Conservation (phyloP, 2,113 vertebrate genomes). For the Rhinopithecus roxellana region DNA sequence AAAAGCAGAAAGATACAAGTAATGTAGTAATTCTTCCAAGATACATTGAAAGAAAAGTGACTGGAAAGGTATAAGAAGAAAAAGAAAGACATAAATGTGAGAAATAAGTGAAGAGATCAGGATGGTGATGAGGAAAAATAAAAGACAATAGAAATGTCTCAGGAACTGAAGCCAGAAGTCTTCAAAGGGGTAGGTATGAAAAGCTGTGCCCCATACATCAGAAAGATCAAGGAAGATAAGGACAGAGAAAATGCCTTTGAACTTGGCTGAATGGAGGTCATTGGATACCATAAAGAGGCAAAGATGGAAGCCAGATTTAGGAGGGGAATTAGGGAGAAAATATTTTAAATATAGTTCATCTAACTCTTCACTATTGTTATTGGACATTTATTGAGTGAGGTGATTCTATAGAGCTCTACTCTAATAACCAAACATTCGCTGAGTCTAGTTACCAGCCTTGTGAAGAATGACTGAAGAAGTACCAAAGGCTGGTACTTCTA, state of each 20-base stretch:
- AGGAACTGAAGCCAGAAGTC: constrained; percentile 72
- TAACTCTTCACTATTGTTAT: constrained; percentile 74
- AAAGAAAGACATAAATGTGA: constrained; percentile 29
- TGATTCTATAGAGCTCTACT: constrained; percentile 29
- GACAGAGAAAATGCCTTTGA: constrained; percentile 79
- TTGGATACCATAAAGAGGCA: constrained; percentile 76
- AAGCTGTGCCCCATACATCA: constrained; percentile 76
- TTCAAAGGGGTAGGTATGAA: constrained; percentile 76
- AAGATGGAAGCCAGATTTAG: constrained; percentile 81
- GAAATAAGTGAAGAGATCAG: constrained; percentile 43
- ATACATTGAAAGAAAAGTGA: constrained; percentile 25
- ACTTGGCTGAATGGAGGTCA: constrained; percentile 79
- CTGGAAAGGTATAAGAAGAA: not conserved
- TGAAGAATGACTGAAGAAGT: not conserved
- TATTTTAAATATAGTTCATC: constrained; percentile 78
- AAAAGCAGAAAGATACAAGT: not conserved
- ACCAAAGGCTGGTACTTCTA: not conserved
- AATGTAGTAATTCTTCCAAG: not conserved
- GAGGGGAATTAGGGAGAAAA: constrained; percentile 64
- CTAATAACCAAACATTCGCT: constrained; percentile 39
- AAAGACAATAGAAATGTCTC: constrained; percentile 75
- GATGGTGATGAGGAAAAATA: constrained; percentile 43
- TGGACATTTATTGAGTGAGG: constrained; percentile 78
- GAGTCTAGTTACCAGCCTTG: constrained; percentile 16
- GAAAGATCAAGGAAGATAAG: constrained; percentile 81